Conservation (phyloP, 2,113 vertebrate species). For the Charadrius vociferus region DNA sequence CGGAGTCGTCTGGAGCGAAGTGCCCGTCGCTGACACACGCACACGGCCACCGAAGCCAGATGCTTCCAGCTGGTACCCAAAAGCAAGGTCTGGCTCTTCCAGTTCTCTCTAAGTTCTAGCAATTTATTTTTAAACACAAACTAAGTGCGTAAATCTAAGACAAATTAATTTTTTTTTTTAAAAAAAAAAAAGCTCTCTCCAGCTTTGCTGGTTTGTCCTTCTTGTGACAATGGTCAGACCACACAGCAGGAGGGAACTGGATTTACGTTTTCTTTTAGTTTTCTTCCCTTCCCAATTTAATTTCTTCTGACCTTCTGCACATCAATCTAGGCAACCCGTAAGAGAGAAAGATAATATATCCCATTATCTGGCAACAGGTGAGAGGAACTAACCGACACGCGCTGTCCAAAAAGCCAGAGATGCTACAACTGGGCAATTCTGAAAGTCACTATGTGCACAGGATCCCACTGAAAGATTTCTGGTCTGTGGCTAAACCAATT, state of each 20-base stretch:
- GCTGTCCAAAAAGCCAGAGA: not conserved
- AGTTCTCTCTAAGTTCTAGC: not conserved
- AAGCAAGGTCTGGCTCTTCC: not conserved
- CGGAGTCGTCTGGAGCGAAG: not conserved
- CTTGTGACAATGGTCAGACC: accelerated
- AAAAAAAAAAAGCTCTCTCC: not conserved
- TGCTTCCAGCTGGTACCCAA: not conserved
- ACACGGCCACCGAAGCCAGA: not conserved
- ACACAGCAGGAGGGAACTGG: not conserved
- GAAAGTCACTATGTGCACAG: accelerated
- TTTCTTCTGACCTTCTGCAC: not conserved
- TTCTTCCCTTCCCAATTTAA: not conserved
- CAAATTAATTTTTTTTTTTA: not conserved
- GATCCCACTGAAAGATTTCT: not conserved
- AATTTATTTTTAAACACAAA: not conserved
- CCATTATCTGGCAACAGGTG: not conserved
- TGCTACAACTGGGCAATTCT: not conserved
- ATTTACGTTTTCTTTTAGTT: not conserved
- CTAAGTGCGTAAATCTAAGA: not conserved
- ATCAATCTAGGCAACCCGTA: not conserved
- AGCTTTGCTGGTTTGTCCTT: not conserved
- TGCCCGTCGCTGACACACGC: accelerated
- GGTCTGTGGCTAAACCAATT: accelerated
- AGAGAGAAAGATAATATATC: not conserved
- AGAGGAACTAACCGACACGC: not conserved